Base-by-base conservation (phyloP, 2,113 vertebrate species). In the Athene cunicularia region DNA sequence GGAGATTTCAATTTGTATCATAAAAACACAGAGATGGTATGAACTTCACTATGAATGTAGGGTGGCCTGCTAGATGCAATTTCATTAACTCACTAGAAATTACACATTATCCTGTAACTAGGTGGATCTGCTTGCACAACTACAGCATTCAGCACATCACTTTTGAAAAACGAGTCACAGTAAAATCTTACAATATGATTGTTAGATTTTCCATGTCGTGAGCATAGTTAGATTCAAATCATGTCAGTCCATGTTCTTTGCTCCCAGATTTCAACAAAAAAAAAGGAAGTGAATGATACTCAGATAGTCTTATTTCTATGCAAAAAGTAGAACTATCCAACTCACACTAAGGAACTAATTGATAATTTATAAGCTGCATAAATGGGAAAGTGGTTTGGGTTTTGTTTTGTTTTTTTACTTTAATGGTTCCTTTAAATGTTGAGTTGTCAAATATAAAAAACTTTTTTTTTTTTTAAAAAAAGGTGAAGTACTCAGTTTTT, bases 401-500 rank as follows among this genome's bases (percentile, higher is more conserved):
- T 75, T 91, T 66, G 8, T 20, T 66, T 70, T 43, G 50, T 17
- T 39, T 82, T 52, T 80, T 88, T 68, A 12, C 26, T 53, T 63
- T 33, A 45, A 45, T 45, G 43, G 43, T 45, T 71, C 33, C 21
- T 88, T 83, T 90, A 79, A 71, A 91, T 26, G 45, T 53, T 70
- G 28, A 79, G 27, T 22, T 41, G 33, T 60, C 86, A 95, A 58
- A 79, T 32, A 79, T 11, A 90, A 86, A 90, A 86, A 91, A 62
- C 11, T 6, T 47, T 86, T 50, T 12, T 45, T 50, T 86, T 50
- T 12, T 39, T 11, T 10, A 8, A 1, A 52, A 58, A 66, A 41
- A 49, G 7, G n/a, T 37, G 24, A 90, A 39, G 23, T 81, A 74
- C 73, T 89, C 11, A 67, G 41, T 52, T 96, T 96, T 92, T 63